Base-by-base conservation (phyloP, 2,888 invertebrate species). In the Tenthredo mesomela region DNA sequence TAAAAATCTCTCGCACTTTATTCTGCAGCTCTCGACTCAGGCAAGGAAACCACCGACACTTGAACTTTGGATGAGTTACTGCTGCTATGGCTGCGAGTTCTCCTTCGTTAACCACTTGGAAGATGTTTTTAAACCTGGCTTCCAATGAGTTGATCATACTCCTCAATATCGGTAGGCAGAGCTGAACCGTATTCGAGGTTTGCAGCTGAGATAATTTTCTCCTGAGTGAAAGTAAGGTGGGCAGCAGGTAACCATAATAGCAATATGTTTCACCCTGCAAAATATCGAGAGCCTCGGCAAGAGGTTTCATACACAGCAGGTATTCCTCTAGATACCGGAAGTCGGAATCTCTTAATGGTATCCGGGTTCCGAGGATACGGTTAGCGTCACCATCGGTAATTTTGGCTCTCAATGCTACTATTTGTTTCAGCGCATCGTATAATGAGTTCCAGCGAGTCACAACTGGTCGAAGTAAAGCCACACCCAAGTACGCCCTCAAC, bases 251-350 rank as follows among this genome's bases (percentile, higher is more conserved):
- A 21, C 82, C 86, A 65, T 86, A 86, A 43, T 43, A 84, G 40
- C 84, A 78, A 67, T 82, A 71, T 25, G 10, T 80, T 71, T 85
- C 84, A 6, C 84, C 85, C 40, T 86, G 84, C 65, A 86, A 47
- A 43, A 43, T 65, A 43, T 86, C 84, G 7, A 86, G 84, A 7
- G 85, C 83, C 40, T 85, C 67, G 1, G 86, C 84, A 6, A 85
- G 33, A 18, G 83, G 83, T n/a, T 65, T 29, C 37, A 73, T 71
- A 73, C 84, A 84, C 33, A 54, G 18, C 25, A 82, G 6, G 40
- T 84, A 85, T 37, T 84, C 73, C 65, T 84, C 77, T 43, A 85
- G 29, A 25, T 85, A 85, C 15, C 50, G 43, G 29, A 73, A 85
- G 21, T 82, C 85, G 2, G n/a, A 33, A 3, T 85, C 85, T 29